Percentiles rank a stretch among this genome's conserved stretches.
Evolutionary conservation across 2,888 invertebrate species (phyloP).

Genomic region (Malthinus seriepunctatus): DNA sequence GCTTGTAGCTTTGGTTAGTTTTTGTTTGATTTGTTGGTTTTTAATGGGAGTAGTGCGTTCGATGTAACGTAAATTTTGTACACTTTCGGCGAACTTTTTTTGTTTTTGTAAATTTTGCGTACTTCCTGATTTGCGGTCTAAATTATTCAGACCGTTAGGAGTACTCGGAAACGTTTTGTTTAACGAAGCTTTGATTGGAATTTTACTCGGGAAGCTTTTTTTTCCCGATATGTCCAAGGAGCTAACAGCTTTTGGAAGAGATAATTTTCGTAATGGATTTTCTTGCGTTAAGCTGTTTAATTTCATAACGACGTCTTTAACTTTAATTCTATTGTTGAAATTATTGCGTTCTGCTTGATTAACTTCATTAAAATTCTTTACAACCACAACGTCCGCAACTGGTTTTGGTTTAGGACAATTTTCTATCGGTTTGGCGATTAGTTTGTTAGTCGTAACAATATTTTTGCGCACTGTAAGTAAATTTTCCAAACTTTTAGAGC

Average conservation of each 20-base stretch:
- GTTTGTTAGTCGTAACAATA: not conserved
- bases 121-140: conserved; percentile 36
- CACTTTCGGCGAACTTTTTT: conserved; percentile 14
- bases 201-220: conserved; percentile 41
- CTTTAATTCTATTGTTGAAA: conserved; percentile 34
- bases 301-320: conserved; percentile 44
- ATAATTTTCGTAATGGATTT: conserved; percentile 6
- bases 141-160: conserved; percentile 51
- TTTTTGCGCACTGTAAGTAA: not conserved
- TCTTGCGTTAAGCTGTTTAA: conserved; percentile 38
- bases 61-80: conserved; percentile 16
- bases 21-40: conserved; percentile 1
- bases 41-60: not conserved
- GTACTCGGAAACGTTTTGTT: conserved; percentile 51
- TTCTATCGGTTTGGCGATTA: not conserved
- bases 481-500: conserved; percentile 22
- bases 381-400: not conserved
- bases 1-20: conserved; percentile 16
- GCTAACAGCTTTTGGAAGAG: conserved; percentile 44
- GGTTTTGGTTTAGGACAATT: not conserved
- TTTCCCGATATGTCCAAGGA: conserved; percentile 27
- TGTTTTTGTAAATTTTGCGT: conserved; percentile 17
- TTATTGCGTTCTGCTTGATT: not conserved
- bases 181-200: conserved; percentile 47
- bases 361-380: not conserved